Evolutionary conservation across 2,888 invertebrate genomes (phyloP).

Genomic region (Chironomus tentans): DNA sequence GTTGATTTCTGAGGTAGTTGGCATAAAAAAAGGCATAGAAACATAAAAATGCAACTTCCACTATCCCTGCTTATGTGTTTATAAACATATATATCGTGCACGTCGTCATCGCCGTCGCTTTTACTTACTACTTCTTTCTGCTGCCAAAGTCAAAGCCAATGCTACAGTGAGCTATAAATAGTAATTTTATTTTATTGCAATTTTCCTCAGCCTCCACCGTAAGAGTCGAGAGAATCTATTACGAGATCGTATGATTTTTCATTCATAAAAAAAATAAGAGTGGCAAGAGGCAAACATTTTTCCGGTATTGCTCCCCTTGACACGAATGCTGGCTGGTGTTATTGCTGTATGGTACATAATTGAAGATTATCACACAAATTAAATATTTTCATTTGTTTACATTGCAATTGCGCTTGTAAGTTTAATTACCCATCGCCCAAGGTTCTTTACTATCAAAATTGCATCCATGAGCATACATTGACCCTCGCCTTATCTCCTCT

Average conservation of each 20-base stretch:
- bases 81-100: not conserved
- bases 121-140: not conserved
- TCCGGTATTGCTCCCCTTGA: too few relatives aligned
- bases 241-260: constrained; percentile 1
- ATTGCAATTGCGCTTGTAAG: not conserved
- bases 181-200: constrained; percentile 5
- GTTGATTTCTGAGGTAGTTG: not conserved
- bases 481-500: not conserved
- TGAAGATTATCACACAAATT: not conserved
- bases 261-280: not conserved
- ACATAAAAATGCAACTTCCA: not conserved
- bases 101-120: not conserved
- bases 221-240: not conserved
- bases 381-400: not conserved
- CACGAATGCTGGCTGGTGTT: not conserved
- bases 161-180: constrained; percentile 11
- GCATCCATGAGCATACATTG: not conserved
- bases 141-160: constrained; percentile 16
- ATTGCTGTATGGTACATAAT: not conserved
- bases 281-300: too few relatives aligned
- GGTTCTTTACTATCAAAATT: not conserved
- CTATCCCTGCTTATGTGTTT: not conserved
- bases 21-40: not conserved
- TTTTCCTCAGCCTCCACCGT: not conserved
- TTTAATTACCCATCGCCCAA: not conserved